Evolutionary conservation across 2,113 vertebrate species (phyloP).

Genomic region (Acanthochromis polyacanthus): DNA sequence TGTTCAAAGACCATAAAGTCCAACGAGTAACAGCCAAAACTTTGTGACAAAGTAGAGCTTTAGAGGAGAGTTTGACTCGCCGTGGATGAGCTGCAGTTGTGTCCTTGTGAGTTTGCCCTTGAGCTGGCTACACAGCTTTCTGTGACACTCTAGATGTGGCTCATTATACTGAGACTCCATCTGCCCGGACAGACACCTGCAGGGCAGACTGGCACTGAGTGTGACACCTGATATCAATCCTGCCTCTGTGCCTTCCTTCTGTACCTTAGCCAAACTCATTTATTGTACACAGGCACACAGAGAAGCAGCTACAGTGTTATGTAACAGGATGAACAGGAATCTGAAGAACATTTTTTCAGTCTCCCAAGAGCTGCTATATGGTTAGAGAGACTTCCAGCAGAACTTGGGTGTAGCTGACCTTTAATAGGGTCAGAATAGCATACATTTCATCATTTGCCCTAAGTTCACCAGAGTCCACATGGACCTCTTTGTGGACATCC

Average conservation of each 20-base stretch:
- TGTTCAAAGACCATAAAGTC: too few species aligned
- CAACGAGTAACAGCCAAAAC: too few species aligned
- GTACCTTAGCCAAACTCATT: not conserved
- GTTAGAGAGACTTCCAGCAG: too few species aligned
- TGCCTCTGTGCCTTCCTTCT: not conserved
- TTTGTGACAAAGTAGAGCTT: too few species aligned
- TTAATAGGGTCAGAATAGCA: too few species aligned
- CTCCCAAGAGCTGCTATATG: too few species aligned
- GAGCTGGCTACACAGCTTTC: constrained; percentile 31
- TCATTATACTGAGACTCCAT: constrained; percentile 62
- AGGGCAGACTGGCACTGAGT: constrained; percentile 39
- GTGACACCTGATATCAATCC: constrained; percentile 23
- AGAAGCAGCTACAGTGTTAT: not conserved
- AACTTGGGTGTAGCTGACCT: too few species aligned
- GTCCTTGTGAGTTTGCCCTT: constrained; percentile 72
- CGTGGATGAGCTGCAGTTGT: not conserved
- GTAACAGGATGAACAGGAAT: not conserved
- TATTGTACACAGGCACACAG: not conserved
- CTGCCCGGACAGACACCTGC: constrained; percentile 59
- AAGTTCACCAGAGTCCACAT: too few species aligned
- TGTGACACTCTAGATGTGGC: constrained; percentile 41
- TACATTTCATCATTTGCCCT: too few species aligned
- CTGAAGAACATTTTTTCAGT: too few species aligned
- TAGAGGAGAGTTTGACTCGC: too few species aligned
- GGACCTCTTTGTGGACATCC: too few species aligned